These are phyloP conservation scores for Nephrotoma flavescens DNA, from an alignment of 2,888 invertebrate genomes.

Conservation along the genomic window DNA sequence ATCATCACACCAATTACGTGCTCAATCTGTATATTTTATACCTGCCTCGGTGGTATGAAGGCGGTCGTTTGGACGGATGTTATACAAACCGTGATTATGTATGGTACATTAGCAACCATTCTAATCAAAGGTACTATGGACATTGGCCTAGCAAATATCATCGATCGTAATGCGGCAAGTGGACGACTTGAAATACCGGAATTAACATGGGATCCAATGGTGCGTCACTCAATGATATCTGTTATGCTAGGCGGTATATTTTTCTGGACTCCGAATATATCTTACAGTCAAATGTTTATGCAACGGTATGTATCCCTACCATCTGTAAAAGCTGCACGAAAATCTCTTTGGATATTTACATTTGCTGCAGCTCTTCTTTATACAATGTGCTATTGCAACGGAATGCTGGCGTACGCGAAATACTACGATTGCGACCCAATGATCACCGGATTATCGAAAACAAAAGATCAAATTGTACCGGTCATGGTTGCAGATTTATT, in stretches of 20 bases:
- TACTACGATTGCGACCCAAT: neutral
- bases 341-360: neutral
- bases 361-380: neutral
- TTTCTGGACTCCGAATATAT: slow-evolving; percentile 60
- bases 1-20: slow-evolving; percentile 70
- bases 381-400: neutral
- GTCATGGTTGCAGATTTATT: neutral
- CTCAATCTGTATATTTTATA: slow-evolving; percentile 70
- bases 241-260: slow-evolving; percentile 59
- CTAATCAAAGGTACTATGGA: slow-evolving; percentile 59
- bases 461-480: neutral
- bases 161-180: slow-evolving; percentile 49
- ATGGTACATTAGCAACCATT: slow-evolving; percentile 55
- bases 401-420: neutral
- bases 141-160: slow-evolving; percentile 47
- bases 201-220: slow-evolving; percentile 60
- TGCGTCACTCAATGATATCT: slow-evolving; percentile 63
- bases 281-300: slow-evolving; percentile 64
- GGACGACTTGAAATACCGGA: slow-evolving; percentile 54
- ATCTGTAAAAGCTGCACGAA: slow-evolving; percentile 20
- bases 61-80: neutral
- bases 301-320: slow-evolving; percentile 70
- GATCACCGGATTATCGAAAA: neutral
- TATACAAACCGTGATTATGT: slow-evolving; percentile 41
- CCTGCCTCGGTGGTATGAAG: slow-evolving; percentile 26